Conservation (phyloP, 1,140 invertebrate genomes). For the Apis cerana region DNA sequence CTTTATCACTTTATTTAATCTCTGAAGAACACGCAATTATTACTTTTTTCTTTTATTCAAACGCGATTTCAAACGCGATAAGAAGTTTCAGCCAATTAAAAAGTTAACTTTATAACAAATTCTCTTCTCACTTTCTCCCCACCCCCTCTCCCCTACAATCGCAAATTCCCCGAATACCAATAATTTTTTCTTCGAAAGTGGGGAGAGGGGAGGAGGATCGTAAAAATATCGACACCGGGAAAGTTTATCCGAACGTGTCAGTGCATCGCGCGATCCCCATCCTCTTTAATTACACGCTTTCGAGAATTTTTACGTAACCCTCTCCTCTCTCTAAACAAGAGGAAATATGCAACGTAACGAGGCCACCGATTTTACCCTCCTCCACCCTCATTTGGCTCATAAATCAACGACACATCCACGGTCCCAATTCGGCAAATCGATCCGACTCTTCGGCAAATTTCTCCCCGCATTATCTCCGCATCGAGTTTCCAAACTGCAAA, state of each 20-base stretch:
- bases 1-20: no score
- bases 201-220: not conserved
- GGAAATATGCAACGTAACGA: not conserved
- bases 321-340: not conserved
- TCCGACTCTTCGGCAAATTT: not conserved
- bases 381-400: no score
- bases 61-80: no score
- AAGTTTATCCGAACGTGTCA: conserved; percentile 14
- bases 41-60: no score
- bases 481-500: conserved; percentile 1
- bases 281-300: conserved; percentile 24
- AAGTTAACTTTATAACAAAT: no score
- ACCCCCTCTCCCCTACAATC: not conserved
- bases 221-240: not conserved
- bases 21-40: no score
- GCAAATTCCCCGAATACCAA: not conserved
- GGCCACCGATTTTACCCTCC: not conserved
- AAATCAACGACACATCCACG: not conserved
- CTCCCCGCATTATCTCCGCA: not conserved
- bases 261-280: not conserved
- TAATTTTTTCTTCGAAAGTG: not conserved
- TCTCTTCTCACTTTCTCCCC: not conserved
- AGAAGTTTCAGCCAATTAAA: no score
- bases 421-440: not conserved
- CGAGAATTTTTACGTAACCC: conserved; percentile 30